Evolutionary conservation across 2,888 invertebrate species (phyloP), one percentile per base, ranked within the genome.

Genomic region (Nomada fabriciana): DNA sequence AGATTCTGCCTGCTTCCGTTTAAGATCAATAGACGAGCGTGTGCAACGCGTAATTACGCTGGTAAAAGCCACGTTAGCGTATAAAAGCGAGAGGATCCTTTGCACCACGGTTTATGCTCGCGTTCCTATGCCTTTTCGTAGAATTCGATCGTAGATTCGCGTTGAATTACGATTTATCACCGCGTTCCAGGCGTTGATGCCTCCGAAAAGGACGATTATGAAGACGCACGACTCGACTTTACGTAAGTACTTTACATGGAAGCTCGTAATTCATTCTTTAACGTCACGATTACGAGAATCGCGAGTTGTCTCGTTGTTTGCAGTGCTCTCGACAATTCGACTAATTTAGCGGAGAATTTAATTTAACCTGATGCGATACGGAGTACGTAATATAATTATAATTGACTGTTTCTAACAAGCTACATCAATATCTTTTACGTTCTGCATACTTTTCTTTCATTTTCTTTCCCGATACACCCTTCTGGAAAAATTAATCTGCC

Each of bases 21-120:
- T 57, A 70, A 59, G 71, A 80, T 80, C 80, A 80, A 72, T 72
- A 72, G 80, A 80, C 72, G 80, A 61, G 57, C 71, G 57, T 68
- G 71, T 71, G 63, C 67, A 55, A 57, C 61, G 43, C 29, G 57
- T 67, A 68, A 80, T 80, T 77, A 68, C 47, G 47, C 20, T n/a
- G 29, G 20, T n/a, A 25, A 69, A 64, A 79, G 52, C 20, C 36
- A 20, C n/a, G 29, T 15, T 7, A 47, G 25, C 36, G 43, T 23
- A 61, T n/a, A 64, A 76, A 79, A 57, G 9, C 25, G 60, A 36
- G 76, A 36, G 63, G 25, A 42, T 72, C 43, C 42, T 25, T 43
- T 23, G 53, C 20, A n/a, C 7, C 23, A 7, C 20, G 47, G 29
- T 61, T 72, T n/a, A 63, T 20, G 15, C 52, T 18, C 52, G 52